Conservation (phyloP, 2,888 invertebrate genomes). For the Tiphia femorata region DNA sequence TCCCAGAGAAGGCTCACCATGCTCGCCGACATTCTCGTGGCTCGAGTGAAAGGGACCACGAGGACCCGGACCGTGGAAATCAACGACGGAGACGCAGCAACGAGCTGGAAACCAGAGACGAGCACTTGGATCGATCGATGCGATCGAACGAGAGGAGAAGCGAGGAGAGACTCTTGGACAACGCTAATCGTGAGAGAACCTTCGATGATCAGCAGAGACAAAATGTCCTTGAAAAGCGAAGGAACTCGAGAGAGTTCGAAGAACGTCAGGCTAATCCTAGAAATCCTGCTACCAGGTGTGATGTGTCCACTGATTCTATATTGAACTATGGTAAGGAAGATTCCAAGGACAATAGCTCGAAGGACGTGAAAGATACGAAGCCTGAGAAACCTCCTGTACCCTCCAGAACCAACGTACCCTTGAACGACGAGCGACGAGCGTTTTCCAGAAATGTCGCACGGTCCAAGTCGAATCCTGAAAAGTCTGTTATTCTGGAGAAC, state of each 20-base stretch:
- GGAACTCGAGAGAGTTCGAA: neutral
- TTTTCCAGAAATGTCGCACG: neutral
- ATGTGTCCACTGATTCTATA: neutral
- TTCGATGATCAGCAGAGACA: neutral
- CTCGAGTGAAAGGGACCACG: conserved; percentile 40
- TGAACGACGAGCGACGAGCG: conserved; percentile 15
- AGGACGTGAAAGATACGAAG: neutral
- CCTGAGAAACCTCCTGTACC: conserved; percentile 2
- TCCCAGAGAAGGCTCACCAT: conserved; percentile 15
- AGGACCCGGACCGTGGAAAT: conserved; percentile 32
- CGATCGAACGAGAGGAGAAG: neutral
- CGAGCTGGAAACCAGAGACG: too few relatives aligned
- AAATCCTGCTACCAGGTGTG: neutral
- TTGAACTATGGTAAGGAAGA: too few relatives aligned
- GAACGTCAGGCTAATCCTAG: neutral
- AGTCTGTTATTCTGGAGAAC: conserved; percentile 3
- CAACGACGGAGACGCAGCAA: conserved; percentile 35
- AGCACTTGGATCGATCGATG: too few relatives aligned
- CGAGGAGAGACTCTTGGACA: neutral
- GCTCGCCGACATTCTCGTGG: conserved; percentile 20
- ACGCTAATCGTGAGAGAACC: neutral
- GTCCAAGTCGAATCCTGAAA: conserved; percentile 17
- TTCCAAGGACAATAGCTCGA: neutral
- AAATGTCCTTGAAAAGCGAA: conserved; percentile 1
- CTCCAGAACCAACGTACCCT: conserved; percentile 17